Base-by-base conservation (phyloP, 2,797 vertebrate genomes). In the Halcyon smyrnensis region DNA sequence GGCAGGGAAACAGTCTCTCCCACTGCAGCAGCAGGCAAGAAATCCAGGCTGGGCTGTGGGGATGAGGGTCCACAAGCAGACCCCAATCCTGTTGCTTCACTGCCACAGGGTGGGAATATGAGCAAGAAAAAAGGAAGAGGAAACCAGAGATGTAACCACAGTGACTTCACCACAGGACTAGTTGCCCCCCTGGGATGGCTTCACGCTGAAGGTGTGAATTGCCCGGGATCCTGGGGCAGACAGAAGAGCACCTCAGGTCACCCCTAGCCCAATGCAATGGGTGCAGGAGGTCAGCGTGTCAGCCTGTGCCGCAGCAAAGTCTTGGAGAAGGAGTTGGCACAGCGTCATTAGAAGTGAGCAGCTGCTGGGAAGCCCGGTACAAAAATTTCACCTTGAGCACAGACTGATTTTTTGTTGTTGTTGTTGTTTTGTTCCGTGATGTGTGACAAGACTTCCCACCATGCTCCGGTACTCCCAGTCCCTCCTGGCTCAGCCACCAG, bases 71-170 rank as follows among this genome's bases (percentile, higher is more conserved):
- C 36, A 28, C 32, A 8, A 74, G 62, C n/a, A 69, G 24, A 43
- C 4, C 54, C 60, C n/a, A 14, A 9, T 21, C 54, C 46, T 28
- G 41, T 12, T 23, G 24, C 45, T 53, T 75, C 25, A 3, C 17
- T 46, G 27, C n/a, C 27, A 5, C 0, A 34, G 37, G n/a, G 34
- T 18, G 30, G 0, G 1, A 53, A 36, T 3, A 45, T 0, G 3
- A 77, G 67, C 3, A 14, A 50, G 28, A 54, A 43, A 37, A 63
- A 28, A 32, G 4, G 19, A 34, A n/a, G 7, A 12, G 7, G 37
- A 36, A 89, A 46, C 11, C 23, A n/a, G 41, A 56, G 74, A 12
- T 3, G 3, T 23, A 39, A 50, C 19, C 50, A 36, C 0, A 1
- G 21, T 9, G 32, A 53, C 18, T 43, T 60, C 51, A 16, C 8